Conservation (phyloP, 2,888 invertebrate species). For the Tetropium fuscum region DNA sequence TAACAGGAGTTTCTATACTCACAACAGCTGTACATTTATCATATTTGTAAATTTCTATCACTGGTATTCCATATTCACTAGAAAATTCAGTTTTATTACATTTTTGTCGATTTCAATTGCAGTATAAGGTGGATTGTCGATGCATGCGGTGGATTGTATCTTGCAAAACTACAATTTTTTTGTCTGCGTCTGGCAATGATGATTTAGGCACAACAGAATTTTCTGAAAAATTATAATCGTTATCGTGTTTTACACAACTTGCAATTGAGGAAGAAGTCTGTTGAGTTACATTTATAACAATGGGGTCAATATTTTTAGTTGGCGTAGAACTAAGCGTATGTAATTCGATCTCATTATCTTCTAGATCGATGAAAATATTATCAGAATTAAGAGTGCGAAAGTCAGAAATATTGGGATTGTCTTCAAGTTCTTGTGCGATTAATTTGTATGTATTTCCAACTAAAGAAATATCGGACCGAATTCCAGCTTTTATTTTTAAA, state of each 20-base stretch:
- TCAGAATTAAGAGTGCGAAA: not conserved
- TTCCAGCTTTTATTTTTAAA: not conserved
- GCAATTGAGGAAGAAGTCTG: too few species aligned
- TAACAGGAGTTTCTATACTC: not conserved
- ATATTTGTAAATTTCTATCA: not conserved
- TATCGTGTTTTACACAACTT: too few species aligned
- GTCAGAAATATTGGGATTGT: not conserved
- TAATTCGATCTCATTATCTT: not conserved
- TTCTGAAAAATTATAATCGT: not conserved
- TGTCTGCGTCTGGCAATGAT: not conserved
- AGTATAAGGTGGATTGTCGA: not conserved
- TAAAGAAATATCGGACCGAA: not conserved
- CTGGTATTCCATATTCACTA: too few species aligned
- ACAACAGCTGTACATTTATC: not conserved
- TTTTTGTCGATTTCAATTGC: not conserved
- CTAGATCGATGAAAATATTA: not conserved
- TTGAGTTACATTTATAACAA: not conserved
- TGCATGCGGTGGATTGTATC: too few species aligned
- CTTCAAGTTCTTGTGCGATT: not conserved
- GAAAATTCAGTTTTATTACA: not conserved
- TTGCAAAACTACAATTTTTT: not conserved
- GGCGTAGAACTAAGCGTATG: not conserved
- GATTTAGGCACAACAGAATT: not conserved
- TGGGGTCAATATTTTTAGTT: not conserved
- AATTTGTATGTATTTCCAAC: not conserved